Evolutionary conservation across 2,113 vertebrate species (phyloP).

Genomic region (Recurvirostra avosetta): DNA sequence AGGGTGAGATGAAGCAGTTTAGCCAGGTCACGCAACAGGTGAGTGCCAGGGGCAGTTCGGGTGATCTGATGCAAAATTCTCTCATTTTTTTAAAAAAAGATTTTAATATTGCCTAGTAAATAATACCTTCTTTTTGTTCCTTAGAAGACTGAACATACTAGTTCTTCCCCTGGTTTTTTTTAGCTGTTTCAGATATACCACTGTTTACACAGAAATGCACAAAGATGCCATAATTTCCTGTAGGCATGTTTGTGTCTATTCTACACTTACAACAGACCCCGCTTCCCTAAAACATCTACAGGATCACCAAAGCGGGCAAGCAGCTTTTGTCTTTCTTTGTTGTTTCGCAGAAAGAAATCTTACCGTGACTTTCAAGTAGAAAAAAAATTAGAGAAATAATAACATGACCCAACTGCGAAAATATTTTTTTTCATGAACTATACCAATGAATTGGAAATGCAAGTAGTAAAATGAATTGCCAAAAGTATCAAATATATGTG

Average conservation of each 20-base stretch:
- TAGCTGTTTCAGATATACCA: not conserved
- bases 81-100: rapidly evolving
- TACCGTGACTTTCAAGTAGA: not conserved
- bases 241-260: not conserved
- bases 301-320: not conserved
- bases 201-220: not conserved
- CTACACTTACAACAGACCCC: not conserved
- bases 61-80: not conserved
- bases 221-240: not conserved
- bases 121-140: not conserved
- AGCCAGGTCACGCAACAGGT: not conserved
- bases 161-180: not conserved
- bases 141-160: not conserved
- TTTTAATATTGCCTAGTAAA: not conserved
- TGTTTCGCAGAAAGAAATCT: not conserved
- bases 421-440: constrained; percentile 50
- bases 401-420: not conserved
- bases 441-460: constrained; percentile 41
- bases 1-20: not conserved
- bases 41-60: not conserved
- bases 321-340: not conserved
- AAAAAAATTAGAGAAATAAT: constrained; percentile 26
- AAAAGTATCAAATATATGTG: constrained; percentile 50
- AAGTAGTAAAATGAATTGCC: constrained; percentile 58
- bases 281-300: not conserved